Percentiles rank a stretch among this genome's conserved stretches.
Conservation (phyloP, 2,797 vertebrate species). For the Euthynnus affinis region DNA sequence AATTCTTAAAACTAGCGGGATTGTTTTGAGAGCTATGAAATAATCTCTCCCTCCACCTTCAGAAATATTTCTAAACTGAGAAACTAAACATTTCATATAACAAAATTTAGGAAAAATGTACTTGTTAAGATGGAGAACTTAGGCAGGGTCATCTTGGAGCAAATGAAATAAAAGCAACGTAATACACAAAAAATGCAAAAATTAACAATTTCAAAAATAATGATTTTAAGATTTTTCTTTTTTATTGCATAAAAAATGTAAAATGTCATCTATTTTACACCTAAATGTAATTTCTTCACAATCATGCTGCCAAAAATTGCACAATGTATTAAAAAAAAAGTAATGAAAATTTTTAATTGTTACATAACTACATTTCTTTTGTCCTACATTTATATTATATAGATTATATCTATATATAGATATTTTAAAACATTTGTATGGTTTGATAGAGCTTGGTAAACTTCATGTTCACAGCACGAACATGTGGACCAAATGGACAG, state of each 20-base stretch:
- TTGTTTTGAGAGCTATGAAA: too few species aligned
- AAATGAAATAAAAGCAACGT: not conserved
- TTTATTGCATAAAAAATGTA: conserved; percentile 93
- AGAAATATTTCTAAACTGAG: too few species aligned
- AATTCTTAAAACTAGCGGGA: too few species aligned
- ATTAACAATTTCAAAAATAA: not conserved
- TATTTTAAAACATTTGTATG: not conserved
- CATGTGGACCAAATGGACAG: conserved; percentile 32
- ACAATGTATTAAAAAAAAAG: conserved; percentile 88
- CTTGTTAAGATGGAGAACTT: too few species aligned
- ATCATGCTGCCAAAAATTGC: conserved; percentile 91
- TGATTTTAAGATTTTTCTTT: conserved; percentile 59
- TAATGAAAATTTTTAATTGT: conserved; percentile 75
- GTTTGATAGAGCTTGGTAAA: conserved; percentile 36
- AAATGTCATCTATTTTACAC: conserved; percentile 85
- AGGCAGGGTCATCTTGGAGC: too few species aligned
- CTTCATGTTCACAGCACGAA: conserved; percentile 23
- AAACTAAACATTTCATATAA: too few species aligned
- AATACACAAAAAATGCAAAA: not conserved
- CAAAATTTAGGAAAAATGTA: too few species aligned
- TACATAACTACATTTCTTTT: conserved; percentile 52
- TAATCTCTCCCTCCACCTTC: too few species aligned
- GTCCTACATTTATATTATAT: conserved; percentile 69
- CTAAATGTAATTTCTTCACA: conserved; percentile 86
- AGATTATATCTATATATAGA: conserved; percentile 13